Evolutionary conservation across 2,888 invertebrate genomes (phyloP), one percentile per base, ranked within the genome.

Genomic region (Ophion obscuratus): DNA sequence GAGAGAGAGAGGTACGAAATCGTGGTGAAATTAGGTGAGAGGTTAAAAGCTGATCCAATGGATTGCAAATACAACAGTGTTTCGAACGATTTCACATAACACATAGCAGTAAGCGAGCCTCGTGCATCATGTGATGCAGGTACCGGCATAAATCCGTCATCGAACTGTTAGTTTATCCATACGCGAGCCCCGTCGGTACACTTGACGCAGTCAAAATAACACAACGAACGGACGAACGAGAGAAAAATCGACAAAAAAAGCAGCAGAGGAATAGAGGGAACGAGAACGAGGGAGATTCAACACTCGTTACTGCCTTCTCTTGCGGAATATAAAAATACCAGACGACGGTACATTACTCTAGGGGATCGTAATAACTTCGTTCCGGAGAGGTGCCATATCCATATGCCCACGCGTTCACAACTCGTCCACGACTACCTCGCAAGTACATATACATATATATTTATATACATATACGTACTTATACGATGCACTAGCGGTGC

Each of bases 81-180:
- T 53, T 53, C 36, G 62, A 44, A 53, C 14, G 70, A 79, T 70
- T 79, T 70, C 31, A 71, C 71, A 59, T 59, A 20, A 53, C 11
- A 24, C 40, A 24, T 5, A 73, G 68, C 20, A 14, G 59, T 62
- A 17, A n/a, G 10, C 14, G 20, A n/a, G 66, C 4, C n/a, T 84
- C 59, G 61, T 75, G 80, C 76, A 85, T 80, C 67, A 57, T 40
- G 24, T n/a, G 76, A 87, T 87, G 87, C 87, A 87, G 87, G 87
- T 85, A 87, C 87, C 87, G 82, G 87, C 87, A 87, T 85, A 71
- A 83, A 83, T 80, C 73, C 83, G 44, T 85, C 85, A 82, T 80
- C 79, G 82, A 75, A 67, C 40, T 71, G 82, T 77, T 80, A 61
- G 76, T 77, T 85, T 80, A 68, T 71, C 70, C 71, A 47, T 27